These are phyloP conservation scores for Saccostrea glomerata DNA, from an alignment of 1,140 invertebrate genomes.

Conservation along the genomic window DNA sequence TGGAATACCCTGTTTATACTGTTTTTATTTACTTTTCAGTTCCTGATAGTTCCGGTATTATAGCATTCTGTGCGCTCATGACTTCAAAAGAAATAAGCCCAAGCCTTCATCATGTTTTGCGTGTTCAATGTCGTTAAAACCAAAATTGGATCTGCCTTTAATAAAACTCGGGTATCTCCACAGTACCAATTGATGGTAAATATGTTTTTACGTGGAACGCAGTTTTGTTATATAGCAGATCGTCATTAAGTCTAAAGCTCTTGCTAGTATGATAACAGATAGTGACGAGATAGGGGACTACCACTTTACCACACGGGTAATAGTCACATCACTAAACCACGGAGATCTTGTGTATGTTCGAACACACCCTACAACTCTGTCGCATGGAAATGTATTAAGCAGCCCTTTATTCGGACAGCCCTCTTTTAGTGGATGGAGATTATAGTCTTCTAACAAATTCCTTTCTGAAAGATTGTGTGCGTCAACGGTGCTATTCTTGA, in stretches of 20 bases:
- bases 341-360: slow-evolving; percentile 33
- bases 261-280: slow-evolving; percentile 1
- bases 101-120: slow-evolving; percentile 4
- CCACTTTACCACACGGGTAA: not conserved
- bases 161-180: slow-evolving; percentile 8
- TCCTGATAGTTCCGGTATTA: not conserved
- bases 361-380: not conserved
- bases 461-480: too few species aligned
- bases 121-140: slow-evolving; percentile 33
- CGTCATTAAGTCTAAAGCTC: slow-evolving; percentile 17
- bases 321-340: not conserved
- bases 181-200: slow-evolving; percentile 9
- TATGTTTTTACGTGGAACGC: not conserved
- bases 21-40: not conserved
- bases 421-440: not conserved
- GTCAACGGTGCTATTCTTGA: too few species aligned
- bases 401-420: not conserved
- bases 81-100: not conserved
- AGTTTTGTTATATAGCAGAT: not conserved
- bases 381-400: slow-evolving; percentile 1
- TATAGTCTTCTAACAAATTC: not conserved
- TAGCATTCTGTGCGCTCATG: slow-evolving; percentile 31
- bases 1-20: too few species aligned
- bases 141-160: slow-evolving; percentile 29
- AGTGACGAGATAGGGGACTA: not conserved